Conservation (phyloP, 2,113 vertebrate species). For the Corvus cornix region DNA sequence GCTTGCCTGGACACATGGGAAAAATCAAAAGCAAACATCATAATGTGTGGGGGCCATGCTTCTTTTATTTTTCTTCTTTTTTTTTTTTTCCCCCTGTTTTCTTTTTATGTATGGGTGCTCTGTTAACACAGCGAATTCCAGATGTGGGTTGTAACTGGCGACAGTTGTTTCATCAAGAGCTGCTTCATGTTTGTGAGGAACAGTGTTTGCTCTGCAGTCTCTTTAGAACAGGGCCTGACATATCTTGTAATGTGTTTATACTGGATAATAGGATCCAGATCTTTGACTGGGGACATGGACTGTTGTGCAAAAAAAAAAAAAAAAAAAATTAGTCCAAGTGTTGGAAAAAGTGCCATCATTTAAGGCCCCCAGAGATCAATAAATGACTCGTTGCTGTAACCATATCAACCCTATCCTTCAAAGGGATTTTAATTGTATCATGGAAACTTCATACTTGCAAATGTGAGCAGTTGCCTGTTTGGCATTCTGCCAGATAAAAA, state of each 20-base stretch:
- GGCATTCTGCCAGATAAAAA: background rate
- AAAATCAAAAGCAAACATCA: background rate
- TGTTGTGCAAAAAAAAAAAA: background rate
- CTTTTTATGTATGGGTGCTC: background rate
- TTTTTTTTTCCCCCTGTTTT: too few relatives aligned
- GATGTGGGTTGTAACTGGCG: background rate
- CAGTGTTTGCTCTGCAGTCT: constrained; percentile 15
- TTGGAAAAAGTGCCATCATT: background rate
- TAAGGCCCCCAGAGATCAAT: background rate
- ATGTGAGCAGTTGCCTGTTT: background rate
- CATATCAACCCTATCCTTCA: background rate
- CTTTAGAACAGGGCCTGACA: constrained; percentile 13
- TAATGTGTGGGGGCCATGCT: background rate
- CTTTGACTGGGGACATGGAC: background rate
- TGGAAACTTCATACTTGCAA: background rate
- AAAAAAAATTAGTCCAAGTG: background rate
- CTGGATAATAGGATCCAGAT: background rate
- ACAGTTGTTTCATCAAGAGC: constrained; percentile 31
- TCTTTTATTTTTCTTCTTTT: too few relatives aligned
- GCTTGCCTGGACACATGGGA: constrained; percentile 68
- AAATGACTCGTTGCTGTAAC: background rate
- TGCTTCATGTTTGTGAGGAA: background rate
- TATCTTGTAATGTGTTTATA: constrained; percentile 23
- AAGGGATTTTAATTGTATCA: background rate
- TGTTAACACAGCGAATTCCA: background rate